These are phyloP conservation scores for Cataglyphis albicans DNA, from an alignment of 2,888 invertebrate genomes.

Conservation along the genomic window DNA sequence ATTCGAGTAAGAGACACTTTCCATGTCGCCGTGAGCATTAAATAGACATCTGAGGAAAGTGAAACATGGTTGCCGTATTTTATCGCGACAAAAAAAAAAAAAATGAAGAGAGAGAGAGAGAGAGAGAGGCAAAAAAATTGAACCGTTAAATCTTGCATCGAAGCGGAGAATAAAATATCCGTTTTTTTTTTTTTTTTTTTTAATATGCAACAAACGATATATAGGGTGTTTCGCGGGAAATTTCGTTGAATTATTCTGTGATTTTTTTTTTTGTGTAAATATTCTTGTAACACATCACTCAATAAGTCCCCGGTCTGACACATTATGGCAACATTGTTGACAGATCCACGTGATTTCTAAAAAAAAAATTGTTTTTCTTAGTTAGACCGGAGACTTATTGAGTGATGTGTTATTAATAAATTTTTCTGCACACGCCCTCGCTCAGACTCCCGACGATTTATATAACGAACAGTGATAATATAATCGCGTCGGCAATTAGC, in stretches of 20 bases:
- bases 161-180: neutral
- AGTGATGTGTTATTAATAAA: no score
- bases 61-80: neutral
- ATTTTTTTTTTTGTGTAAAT: neutral
- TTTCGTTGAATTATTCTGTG: neutral
- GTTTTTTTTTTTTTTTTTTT: neutral
- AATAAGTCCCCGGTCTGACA: no score
- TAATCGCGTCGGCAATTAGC: slow-evolving; percentile 14
- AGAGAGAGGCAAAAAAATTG: slow-evolving; percentile 27
- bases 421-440: neutral
- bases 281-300: no score
- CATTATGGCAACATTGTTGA: no score
- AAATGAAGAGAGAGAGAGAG: slow-evolving; percentile 1
- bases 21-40: slow-evolving; percentile 70
- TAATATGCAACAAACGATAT: neutral
- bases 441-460: slow-evolving; percentile 14
- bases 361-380: no score
- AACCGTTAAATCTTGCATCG: slow-evolving; percentile 15
- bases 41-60: slow-evolving; percentile 66
- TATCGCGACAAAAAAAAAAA: slow-evolving; percentile 39
- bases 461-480: slow-evolving; percentile 32
- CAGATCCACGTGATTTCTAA: no score
- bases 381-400: no score
- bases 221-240: neutral
- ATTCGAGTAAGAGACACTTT: slow-evolving; percentile 68